Conservation (phyloP, 2,888 invertebrate species). For the Venustoraphidia nigricollis region DNA sequence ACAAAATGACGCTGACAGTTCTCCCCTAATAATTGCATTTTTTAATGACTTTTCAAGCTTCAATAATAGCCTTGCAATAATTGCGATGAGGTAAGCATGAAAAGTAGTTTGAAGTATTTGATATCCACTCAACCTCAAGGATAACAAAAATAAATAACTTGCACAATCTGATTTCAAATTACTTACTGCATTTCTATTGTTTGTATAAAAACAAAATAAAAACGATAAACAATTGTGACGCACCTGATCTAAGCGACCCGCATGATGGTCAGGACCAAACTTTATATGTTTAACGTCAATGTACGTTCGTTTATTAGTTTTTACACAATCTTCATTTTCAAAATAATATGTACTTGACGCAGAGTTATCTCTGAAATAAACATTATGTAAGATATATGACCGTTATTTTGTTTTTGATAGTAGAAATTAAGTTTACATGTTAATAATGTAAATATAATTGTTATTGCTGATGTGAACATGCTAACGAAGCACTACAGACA, state of each 20-base stretch:
- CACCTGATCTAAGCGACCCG: constrained; percentile 25
- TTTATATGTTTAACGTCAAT: constrained; percentile 22
- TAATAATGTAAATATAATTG: background rate
- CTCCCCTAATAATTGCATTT: no score
- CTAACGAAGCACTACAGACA: no score
- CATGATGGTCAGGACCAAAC: constrained; percentile 25
- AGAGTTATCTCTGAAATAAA: constrained; percentile 23
- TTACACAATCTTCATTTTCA: constrained; percentile 22
- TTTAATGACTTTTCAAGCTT: no score
- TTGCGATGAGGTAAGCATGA: no score
- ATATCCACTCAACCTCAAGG: no score
- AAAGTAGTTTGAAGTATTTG: no score
- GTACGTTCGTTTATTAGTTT: constrained; percentile 20
- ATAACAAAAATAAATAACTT: no score
- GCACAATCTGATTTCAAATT: no score
- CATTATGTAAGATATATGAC: background rate
- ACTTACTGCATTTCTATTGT: no score
- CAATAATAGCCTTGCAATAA: no score
- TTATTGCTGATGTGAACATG: no score
- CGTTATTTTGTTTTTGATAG: background rate
- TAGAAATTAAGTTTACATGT: background rate
- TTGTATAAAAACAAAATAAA: background rate
- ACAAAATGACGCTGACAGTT: no score
- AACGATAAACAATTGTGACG: background rate
- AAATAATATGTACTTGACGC: constrained; percentile 31